Percentiles rank a stretch among this genome's conserved stretches.
phyloP scores from a whole-genome alignment of 1,140 invertebrate species.

The Drosophila nigrodunni region DNA sequence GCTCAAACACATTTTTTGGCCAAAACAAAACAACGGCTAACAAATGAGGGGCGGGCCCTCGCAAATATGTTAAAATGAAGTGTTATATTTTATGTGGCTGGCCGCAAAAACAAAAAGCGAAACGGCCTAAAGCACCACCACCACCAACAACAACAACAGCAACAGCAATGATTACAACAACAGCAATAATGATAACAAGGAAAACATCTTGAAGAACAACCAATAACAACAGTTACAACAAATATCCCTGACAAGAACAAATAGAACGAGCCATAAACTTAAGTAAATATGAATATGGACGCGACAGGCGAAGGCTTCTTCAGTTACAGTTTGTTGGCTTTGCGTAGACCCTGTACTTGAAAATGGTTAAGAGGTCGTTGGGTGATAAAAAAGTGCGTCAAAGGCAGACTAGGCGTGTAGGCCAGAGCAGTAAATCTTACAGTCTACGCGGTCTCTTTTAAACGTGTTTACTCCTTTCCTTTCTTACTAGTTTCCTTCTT shows the following conservation, averaged over 20 bases:
- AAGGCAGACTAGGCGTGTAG: too few relatives aligned
- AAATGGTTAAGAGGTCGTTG: too few relatives aligned
- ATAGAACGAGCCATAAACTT: constrained; percentile 68
- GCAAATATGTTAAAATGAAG: constrained; percentile 76
- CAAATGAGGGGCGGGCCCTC: constrained; percentile 40
- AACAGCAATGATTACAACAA: constrained; percentile 9
- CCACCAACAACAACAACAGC: constrained; percentile 13
- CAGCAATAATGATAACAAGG: constrained; percentile 10
- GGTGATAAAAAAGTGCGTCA: too few relatives aligned
- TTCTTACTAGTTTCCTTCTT: not conserved
- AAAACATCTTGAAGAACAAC: constrained; percentile 8
- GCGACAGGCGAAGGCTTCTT: constrained; percentile 43
- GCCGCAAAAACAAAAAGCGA: constrained; percentile 47
- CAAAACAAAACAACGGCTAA: constrained; percentile 42
- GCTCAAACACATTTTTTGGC: constrained; percentile 47
- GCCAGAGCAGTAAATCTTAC: too few relatives aligned
- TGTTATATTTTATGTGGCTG: constrained; percentile 80
- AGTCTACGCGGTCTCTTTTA: too few relatives aligned
- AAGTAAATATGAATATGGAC: constrained; percentile 77
- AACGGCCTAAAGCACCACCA: constrained; percentile 16
- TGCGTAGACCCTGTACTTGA: too few relatives aligned
- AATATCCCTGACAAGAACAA: constrained; percentile 48
- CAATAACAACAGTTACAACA: constrained; percentile 34
- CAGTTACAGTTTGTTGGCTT: constrained; percentile 19
- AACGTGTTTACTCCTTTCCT: too few relatives aligned